These are phyloP conservation scores for Elmis aenea DNA, from an alignment of 2,888 invertebrate species.

Conservation along the genomic window DNA sequence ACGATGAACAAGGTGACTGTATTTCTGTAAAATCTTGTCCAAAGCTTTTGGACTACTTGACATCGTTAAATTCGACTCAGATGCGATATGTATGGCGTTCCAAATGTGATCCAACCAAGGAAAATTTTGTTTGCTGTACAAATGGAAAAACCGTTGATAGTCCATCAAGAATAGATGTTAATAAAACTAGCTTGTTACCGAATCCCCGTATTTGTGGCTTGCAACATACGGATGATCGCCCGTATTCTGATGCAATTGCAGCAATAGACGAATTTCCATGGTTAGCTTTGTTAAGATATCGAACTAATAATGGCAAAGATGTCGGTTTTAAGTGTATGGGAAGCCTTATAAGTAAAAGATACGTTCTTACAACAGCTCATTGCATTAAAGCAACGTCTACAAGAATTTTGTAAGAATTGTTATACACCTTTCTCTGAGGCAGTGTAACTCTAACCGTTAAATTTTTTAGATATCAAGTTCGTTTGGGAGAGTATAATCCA, in stretches of 20 bases:
- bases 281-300: conserved; percentile 46
- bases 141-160: too few species aligned
- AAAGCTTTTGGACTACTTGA: not conserved
- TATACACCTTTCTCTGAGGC: too few species aligned
- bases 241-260: conserved; percentile 42
- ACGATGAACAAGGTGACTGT: conserved; percentile 1
- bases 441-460: too few species aligned
- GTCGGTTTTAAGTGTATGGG: conserved; percentile 47
- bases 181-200: too few species aligned
- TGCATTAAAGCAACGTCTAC: conserved; percentile 53
- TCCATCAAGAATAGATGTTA: too few species aligned
- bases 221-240: too few species aligned
- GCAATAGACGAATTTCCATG: conserved; percentile 48
- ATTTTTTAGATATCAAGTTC: conserved; percentile 48
- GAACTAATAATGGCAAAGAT: conserved; percentile 13
- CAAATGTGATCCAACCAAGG: not conserved
- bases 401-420: too few species aligned
- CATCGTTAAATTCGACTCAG: not conserved
- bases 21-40: not conserved
- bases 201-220: too few species aligned
- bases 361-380: conserved; percentile 54
- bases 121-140: not conserved
- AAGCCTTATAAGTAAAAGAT: conserved; percentile 49
- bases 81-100: not conserved
- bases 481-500: conserved; percentile 49